phyloP scores from a whole-genome alignment of 2,797 vertebrate genomes.

The Gadopsis bispinosus region DNA sequence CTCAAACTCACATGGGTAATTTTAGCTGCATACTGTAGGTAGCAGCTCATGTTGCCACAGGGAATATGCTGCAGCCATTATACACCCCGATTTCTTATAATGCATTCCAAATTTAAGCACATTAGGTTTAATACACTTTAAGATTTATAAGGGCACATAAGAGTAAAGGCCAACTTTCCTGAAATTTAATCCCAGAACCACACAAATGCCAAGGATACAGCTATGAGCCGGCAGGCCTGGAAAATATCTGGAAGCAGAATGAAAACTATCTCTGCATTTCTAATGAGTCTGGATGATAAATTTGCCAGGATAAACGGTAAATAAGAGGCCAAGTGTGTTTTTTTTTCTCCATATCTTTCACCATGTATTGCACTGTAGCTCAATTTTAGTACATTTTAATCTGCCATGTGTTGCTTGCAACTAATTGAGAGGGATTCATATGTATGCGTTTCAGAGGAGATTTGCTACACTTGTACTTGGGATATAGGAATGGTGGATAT shows the following conservation, averaged over 20 bases:
- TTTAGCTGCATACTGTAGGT: slow-evolving; percentile 21
- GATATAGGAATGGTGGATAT: background rate
- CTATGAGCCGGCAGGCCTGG: slow-evolving; percentile 30
- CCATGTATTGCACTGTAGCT: slow-evolving; percentile 2
- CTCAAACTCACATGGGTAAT: slow-evolving; percentile 23
- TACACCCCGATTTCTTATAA: slow-evolving; percentile 38
- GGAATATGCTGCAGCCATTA: slow-evolving; percentile 32
- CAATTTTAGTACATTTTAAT: slow-evolving; percentile 2
- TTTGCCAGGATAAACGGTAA: slow-evolving; percentile 44
- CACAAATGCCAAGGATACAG: slow-evolving; percentile 58
- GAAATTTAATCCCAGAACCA: slow-evolving; percentile 63
- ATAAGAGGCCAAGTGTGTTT: background rate
- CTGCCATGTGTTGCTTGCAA: background rate
- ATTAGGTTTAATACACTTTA: slow-evolving; percentile 57
- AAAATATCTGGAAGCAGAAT: slow-evolving; percentile 44
- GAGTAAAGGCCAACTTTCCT: slow-evolving; percentile 67
- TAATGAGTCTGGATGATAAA: slow-evolving; percentile 35
- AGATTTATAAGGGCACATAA: slow-evolving; percentile 54
- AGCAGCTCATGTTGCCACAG: slow-evolving; percentile 31
- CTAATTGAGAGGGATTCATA: background rate
- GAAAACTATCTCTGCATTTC: slow-evolving; percentile 35
- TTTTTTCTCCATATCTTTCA: slow-evolving; percentile 20
- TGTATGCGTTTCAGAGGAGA: background rate
- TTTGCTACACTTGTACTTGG: background rate
- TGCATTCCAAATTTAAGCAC: slow-evolving; percentile 50